Conservation (phyloP, 2,888 invertebrate genomes). For the Cyaniris semiargus region DNA sequence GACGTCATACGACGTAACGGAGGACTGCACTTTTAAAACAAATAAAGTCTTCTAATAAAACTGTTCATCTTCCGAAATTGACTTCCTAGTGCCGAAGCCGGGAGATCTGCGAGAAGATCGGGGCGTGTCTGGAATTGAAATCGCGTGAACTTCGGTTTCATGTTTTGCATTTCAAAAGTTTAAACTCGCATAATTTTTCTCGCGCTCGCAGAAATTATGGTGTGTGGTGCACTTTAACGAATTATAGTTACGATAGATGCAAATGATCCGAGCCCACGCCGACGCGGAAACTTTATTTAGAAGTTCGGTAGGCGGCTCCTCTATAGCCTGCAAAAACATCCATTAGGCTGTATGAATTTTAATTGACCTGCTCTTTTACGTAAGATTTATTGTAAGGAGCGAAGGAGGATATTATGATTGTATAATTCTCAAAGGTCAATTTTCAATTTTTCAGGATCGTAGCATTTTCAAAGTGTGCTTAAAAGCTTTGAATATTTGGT, state of each 20-base stretch:
- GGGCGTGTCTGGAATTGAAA: constrained; percentile 33
- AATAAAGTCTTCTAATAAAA: constrained; percentile 59
- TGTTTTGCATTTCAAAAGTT: constrained; percentile 26
- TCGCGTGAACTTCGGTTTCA: constrained; percentile 32
- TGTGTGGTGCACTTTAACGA: not conserved
- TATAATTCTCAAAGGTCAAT: not conserved
- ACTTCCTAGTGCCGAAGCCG: constrained; percentile 36
- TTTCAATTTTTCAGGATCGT: not conserved
- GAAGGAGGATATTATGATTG: not conserved
- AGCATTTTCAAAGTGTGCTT: not conserved
- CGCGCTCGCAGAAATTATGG: constrained; percentile 4
- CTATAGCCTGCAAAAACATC: not conserved
- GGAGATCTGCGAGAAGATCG: constrained; percentile 31
- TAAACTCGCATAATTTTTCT: constrained; percentile 14
- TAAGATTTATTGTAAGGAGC: not conserved
- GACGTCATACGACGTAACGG: constrained; percentile 27
- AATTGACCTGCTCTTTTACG: not conserved
- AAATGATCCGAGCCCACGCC: not conserved
- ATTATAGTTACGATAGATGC: not conserved
- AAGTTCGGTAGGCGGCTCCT: not conserved
- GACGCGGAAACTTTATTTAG: not conserved
- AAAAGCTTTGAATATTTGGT: not conserved
- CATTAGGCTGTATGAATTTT: constrained; percentile 1
- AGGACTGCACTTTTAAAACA: constrained; percentile 49
- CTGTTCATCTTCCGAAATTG: constrained; percentile 56